Conservation (phyloP, 2,888 invertebrate species). For the Anorthoa munda region DNA sequence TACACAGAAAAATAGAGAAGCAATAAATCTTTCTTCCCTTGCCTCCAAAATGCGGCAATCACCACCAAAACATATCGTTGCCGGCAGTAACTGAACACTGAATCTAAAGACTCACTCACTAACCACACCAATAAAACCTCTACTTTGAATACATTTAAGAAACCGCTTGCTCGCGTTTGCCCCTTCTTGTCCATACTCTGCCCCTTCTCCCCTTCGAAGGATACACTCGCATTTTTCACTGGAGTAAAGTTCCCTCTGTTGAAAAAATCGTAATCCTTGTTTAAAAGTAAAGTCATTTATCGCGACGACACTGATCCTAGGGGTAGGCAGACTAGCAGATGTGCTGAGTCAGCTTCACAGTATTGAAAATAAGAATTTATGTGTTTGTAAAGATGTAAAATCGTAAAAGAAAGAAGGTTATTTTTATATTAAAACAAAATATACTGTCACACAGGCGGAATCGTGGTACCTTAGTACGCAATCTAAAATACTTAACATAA, state of each 20-base stretch:
- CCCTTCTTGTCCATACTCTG: conserved; percentile 1
- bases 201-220: conserved; percentile 13
- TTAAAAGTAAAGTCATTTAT: conserved; percentile 83
- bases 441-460: neutral
- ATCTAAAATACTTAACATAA: conserved; percentile 9
- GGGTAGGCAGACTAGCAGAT: conserved; percentile 35
- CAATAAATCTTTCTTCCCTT: conserved; percentile 7
- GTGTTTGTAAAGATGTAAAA: neutral
- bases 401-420: too few species aligned
- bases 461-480: neutral
- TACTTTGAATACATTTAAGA: conserved; percentile 52
- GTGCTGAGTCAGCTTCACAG: conserved; percentile 28
- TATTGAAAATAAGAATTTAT: neutral
- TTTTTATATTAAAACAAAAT: too few species aligned
- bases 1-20: neutral
- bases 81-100: conserved; percentile 19
- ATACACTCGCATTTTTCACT: conserved; percentile 58
- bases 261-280: conserved; percentile 74
- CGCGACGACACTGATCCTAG: conserved; percentile 59
- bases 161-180: neutral
- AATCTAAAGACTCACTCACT: conserved; percentile 46
- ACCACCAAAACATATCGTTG: conserved; percentile 4
- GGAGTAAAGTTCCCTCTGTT: conserved; percentile 49
- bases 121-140: conserved; percentile 60
- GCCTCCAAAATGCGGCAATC: conserved; percentile 11